Percentiles rank a stretch among this genome's conserved stretches.
phyloP scores from a whole-genome alignment of 2,113 vertebrate genomes.

The Oncorhynchus tshawytscha region DNA sequence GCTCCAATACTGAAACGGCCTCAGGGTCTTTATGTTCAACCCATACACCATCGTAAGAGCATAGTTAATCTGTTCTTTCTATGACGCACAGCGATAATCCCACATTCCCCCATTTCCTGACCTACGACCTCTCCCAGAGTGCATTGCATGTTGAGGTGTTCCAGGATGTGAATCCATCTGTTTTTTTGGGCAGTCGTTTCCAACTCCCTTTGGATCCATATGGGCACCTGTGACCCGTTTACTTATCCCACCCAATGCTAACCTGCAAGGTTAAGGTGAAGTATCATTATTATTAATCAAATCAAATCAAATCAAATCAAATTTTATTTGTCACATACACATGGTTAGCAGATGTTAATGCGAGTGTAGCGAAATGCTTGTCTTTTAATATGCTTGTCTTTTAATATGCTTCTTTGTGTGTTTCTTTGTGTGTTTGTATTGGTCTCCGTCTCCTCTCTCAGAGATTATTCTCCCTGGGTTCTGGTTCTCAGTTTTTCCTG shows the following conservation, averaged over 20 bases:
- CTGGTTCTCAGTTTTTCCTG: neutral
- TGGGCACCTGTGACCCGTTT: neutral
- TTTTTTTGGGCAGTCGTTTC: neutral
- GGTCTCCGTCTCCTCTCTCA: neutral
- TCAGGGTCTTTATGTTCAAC: constrained; percentile 21
- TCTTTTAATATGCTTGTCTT: no score
- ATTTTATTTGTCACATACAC: no score
- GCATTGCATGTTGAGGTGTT: neutral
- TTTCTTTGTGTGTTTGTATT: neutral
- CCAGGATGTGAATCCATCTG: neutral
- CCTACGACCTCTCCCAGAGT: constrained; percentile 1
- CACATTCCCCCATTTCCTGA: neutral
- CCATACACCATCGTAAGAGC: no score
- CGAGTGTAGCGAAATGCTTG: no score
- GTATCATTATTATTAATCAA: no score
- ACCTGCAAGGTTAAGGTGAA: no score
- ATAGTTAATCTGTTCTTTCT: no score
- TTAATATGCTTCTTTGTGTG: no score
- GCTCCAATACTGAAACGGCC: constrained; percentile 44
- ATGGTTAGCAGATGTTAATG: no score
- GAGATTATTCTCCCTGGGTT: no score
- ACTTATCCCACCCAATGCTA: neutral
- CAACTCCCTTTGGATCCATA: neutral
- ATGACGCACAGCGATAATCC: neutral
- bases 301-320: no score